These are phyloP conservation scores for Aptenodytes forsteri DNA, from an alignment of 2,113 vertebrate genomes.

Conservation along the genomic window DNA sequence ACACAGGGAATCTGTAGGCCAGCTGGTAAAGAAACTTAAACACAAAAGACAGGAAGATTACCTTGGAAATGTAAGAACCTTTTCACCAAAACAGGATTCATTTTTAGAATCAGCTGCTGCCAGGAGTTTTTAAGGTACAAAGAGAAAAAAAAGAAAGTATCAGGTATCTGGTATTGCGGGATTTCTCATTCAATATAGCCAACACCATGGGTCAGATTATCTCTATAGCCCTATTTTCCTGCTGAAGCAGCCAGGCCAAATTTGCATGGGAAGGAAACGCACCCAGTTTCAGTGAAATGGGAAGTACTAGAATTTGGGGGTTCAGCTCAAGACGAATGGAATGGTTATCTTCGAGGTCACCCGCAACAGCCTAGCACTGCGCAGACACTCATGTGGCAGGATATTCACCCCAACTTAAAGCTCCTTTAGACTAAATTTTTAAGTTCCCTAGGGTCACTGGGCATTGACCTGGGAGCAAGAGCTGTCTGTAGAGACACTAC, in stretches of 20 bases:
- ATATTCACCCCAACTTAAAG: neutral
- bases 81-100: neutral
- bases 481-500: neutral
- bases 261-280: neutral
- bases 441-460: neutral
- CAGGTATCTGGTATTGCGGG: neutral
- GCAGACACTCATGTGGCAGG: neutral
- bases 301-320: neutral
- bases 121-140: neutral
- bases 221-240: neutral
- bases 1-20: neutral
- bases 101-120: neutral
- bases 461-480: neutral
- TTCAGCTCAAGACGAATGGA: neutral
- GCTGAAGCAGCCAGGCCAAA: neutral
- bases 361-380: neutral
- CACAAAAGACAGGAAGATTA: neutral
- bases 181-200: neutral
- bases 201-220: accelerated
- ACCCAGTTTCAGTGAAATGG: neutral
- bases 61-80: neutral
- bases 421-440: neutral
- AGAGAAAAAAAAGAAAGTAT: neutral
- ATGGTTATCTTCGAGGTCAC: accelerated
- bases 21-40: neutral